These are phyloP conservation scores for Drosophila bifasciata DNA, from an alignment of 1,140 invertebrate species.

Conservation along the genomic window DNA sequence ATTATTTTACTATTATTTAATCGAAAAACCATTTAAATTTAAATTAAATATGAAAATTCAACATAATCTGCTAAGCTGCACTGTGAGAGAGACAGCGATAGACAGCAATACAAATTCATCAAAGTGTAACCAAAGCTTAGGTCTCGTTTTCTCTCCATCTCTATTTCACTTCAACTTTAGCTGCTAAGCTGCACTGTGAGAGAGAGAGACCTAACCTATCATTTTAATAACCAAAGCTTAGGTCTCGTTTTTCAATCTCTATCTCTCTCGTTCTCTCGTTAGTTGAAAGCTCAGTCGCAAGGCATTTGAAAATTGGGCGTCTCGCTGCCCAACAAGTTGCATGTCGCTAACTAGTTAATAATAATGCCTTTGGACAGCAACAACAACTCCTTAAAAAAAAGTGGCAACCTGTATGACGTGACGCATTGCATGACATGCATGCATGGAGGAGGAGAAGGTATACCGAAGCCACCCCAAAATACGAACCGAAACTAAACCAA, in stretches of 20 bases:
- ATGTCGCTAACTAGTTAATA: constrained; percentile 78
- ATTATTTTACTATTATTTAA: too few species aligned
- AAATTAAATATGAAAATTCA: too few species aligned
- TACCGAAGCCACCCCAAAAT: constrained; percentile 45
- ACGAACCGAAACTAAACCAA: constrained; percentile 44
- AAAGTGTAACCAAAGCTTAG: too few species aligned
- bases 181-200: too few species aligned
- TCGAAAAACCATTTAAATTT: too few species aligned
- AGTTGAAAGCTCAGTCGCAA: constrained; percentile 57
- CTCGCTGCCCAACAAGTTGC: constrained; percentile 58
- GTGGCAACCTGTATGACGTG: constrained; percentile 61
- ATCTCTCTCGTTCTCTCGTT: background rate
- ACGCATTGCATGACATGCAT: constrained; percentile 67
- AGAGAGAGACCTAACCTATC: too few species aligned
- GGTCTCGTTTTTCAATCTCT: background rate
- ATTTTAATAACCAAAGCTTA: too few species aligned
- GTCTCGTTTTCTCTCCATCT: background rate
- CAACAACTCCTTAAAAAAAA: constrained; percentile 40
- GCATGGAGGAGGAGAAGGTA: too few species aligned
- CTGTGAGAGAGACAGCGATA: too few species aligned
- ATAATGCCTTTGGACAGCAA: constrained; percentile 47
- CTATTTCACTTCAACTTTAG: too few species aligned
- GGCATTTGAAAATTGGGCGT: constrained; percentile 48
- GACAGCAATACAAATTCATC: too few species aligned
- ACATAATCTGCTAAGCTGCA: too few species aligned